A percentile compares a stretch with the other conserved stretches of the same genome.
Conservation (phyloP, 2,113 vertebrate species). For the Eubucco bourcierii region DNA sequence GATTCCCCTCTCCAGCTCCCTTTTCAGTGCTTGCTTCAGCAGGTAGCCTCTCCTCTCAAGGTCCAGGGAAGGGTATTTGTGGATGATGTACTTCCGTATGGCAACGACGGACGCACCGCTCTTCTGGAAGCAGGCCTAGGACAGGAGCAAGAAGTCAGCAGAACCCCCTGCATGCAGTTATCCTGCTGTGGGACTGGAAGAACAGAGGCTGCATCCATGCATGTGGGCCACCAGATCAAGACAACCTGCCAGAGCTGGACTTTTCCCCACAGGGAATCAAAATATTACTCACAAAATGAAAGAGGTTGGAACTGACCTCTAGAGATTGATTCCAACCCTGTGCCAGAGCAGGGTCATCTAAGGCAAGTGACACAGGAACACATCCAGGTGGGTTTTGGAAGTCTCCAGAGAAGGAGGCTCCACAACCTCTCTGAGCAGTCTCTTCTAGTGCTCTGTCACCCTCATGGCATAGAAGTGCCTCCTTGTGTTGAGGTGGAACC, state of each 20-base stretch:
- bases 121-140: slow-evolving; percentile 89
- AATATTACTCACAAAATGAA: not conserved
- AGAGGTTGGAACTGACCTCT: too few species aligned
- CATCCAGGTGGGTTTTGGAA: too few species aligned
- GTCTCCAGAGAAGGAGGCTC: too few species aligned
- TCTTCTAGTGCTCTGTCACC: too few species aligned
- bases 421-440: too few species aligned
- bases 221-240: not conserved
- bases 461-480: too few species aligned
- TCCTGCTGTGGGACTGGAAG: not conserved
- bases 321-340: too few species aligned
- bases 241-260: not conserved
- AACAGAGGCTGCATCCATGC: not conserved
- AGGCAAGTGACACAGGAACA: too few species aligned
- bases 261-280: not conserved
- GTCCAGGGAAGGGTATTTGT: slow-evolving; percentile 92
- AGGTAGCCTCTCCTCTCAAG: slow-evolving; percentile 92
- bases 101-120: slow-evolving; percentile 88
- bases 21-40: slow-evolving; percentile 92
- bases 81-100: slow-evolving; percentile 90
- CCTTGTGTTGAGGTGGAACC: too few species aligned
- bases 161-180: not conserved
- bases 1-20: slow-evolving; percentile 90
- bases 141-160: not conserved
- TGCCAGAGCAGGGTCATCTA: too few species aligned